Evolutionary conservation across 1,140 invertebrate species (phyloP), one percentile per base, ranked within the genome.

Genomic region (Euwallacea similis): DNA sequence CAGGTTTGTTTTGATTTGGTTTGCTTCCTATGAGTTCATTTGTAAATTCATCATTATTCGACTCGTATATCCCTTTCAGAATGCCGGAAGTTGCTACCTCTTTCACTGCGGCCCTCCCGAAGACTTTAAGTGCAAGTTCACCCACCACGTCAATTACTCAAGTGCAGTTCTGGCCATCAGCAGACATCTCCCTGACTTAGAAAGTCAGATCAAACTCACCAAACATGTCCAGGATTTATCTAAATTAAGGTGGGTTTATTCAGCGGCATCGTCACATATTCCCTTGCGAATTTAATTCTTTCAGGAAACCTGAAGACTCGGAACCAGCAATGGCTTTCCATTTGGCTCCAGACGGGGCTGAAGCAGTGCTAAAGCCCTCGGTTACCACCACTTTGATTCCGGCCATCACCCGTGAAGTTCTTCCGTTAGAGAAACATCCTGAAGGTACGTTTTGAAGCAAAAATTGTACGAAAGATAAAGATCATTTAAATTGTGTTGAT

Each of bases 101-200:
- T 97, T 97, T 81, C 90, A 95, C 81, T 97, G 95, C 82, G 94
- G 94, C 0, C 87, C 91, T 16, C 88, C 91, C 0, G 90, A 93
- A 78, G 91, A 95, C 80, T 96, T 96, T 81, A 92, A 93, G 76
- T 97, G 95, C 84, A 94, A 95, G 85, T 97, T 97, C 78, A 95
- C 93, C 1, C 86, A 87, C 50, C 94, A 97, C 81, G 87, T 87
- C 8, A 93, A 93, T 81, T 97, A 96, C 81, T 94, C 91, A n/a
- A 95, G 93, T 79, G 93, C 91, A 42, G 88, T 95, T 54, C 82
- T 95, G 55, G 89, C 89, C 9, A 78, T 87, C 7, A 90, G 87
- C 77, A 84, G 87, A 69, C 86, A 86, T 75, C 82, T 87, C 58
- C 84, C 87, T 59, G 87, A 89, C 81, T 82, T 90, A 65, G 88